Base-by-base conservation (phyloP, 2,113 vertebrate genomes). In the Rhombomys opimus region DNA sequence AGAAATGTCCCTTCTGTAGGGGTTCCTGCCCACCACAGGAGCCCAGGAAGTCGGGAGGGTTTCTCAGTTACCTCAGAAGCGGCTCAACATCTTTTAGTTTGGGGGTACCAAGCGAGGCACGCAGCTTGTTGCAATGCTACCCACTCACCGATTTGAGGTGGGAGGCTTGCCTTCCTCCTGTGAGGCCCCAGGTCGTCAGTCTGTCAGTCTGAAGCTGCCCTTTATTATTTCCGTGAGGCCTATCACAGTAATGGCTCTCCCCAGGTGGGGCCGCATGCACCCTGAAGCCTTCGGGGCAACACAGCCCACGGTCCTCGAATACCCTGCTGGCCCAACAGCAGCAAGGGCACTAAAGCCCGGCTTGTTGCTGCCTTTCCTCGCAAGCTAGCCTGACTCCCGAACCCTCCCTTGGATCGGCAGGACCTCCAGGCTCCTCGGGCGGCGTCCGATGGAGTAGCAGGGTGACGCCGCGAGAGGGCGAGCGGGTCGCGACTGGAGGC, bases 341-440 rank as follows among this genome's bases (percentile, higher is more conserved):
- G 7, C 52, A 15, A 3, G 4, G 75, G 3, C 78, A 8, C 3
- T 59, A 52, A 61, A 72, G 38, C 54, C 61, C 77, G 61, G 12
- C 50, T 15, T 46, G 30, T 73, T 35, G 50, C 57, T 89, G 22
- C 52, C 15, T n/a, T 46, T n/a, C 72, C 88, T 95, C 57, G 70
- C 30, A 65, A 41, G n/a, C 81, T 84, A 41, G 59, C 81, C 46
- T n/a, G 81, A 35, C 80, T 76, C 76, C 75, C n/a, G 38, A n/a
- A 72, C 80, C 59, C 65, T 38, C 84, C 20, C 4, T 41, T 2
- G 41, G 41, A 41, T 41, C 41, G 41, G n/a, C n/a, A n/a, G n/a
- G n/a, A n/a, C n/a, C 6, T 23, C 5, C 17, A 59, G 18, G 2
- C 25, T 27, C 82, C 61, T 17, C 0, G 0, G 35, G n/a, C n/a